A percentile compares a stretch with the other conserved stretches of the same genome.
Conservation (phyloP, 2,113 vertebrate genomes). For the Galbula dea region DNA sequence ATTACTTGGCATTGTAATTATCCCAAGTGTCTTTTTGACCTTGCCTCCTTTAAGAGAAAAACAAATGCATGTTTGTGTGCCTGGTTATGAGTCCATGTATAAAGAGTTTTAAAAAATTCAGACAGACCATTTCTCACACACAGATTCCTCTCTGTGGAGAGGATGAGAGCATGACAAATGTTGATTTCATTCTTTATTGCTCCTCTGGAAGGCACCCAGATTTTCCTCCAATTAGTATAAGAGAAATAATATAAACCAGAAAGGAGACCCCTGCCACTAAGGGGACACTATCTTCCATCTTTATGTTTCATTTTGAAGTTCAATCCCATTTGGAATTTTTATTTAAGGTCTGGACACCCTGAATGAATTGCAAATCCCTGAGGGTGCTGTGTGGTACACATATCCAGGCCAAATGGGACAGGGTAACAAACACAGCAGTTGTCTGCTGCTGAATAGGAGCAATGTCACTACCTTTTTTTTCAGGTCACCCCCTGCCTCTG, state of each 20-base stretch:
- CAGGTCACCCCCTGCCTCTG: rapidly evolving
- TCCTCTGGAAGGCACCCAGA: constrained; percentile 16
- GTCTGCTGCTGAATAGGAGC: rapidly evolving
- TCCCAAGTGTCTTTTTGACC: not conserved
- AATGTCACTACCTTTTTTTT: not conserved
- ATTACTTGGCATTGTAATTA: not conserved
- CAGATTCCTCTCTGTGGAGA: not conserved
- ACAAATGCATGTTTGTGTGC: not conserved
- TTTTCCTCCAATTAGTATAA: not conserved
- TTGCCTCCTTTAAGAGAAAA: not conserved
- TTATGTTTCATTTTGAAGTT: not conserved
- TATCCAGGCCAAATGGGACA: not conserved
- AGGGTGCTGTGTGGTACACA: not conserved
- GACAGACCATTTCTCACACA: not conserved
- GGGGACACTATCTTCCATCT: not conserved
- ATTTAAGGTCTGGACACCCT: not conserved
- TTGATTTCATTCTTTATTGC: not conserved
- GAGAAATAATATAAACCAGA: not conserved
- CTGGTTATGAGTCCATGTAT: not conserved
- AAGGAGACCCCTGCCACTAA: not conserved
- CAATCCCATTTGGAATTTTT: not conserved
- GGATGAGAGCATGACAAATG: constrained; percentile 2
- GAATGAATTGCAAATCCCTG: not conserved
- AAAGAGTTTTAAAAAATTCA: constrained; percentile 8
- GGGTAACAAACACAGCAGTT: not conserved